Conservation (phyloP, 2,113 vertebrate species). For the Salvelinus fontinalis region DNA sequence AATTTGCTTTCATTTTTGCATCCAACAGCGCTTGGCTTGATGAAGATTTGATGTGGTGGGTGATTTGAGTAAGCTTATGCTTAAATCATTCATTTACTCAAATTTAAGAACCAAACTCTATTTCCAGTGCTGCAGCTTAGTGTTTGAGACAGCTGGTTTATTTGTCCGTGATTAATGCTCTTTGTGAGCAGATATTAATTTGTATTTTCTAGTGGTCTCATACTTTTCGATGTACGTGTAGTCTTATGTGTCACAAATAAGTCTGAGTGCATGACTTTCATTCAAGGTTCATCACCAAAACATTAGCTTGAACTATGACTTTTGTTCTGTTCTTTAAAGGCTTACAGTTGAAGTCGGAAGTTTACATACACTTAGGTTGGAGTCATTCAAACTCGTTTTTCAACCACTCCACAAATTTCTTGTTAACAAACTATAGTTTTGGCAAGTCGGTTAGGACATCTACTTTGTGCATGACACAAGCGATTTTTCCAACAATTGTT, state of each 20-base stretch:
- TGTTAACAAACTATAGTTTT: too few relatives aligned
- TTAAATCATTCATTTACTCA: conserved; percentile 71
- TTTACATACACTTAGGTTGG: too few relatives aligned
- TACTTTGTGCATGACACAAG: too few relatives aligned
- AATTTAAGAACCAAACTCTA: conserved; percentile 63
- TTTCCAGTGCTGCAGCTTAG: conserved; percentile 49
- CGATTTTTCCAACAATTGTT: too few relatives aligned
- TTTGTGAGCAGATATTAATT: conserved; percentile 63
- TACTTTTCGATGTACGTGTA: conserved; percentile 28
- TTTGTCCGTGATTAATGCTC: conserved; percentile 71
- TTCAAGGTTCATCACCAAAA: conserved; percentile 57
- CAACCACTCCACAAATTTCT: too few relatives aligned
- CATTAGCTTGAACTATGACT: conserved; percentile 36
- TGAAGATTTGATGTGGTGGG: conserved; percentile 68
- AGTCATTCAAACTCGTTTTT: too few relatives aligned
- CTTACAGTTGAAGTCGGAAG: background rate
- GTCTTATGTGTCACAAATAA: conserved; percentile 33
- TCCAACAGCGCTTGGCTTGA: conserved; percentile 59
- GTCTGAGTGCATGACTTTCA: conserved; percentile 59
- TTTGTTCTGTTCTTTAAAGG: background rate
- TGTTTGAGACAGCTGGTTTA: conserved; percentile 67
- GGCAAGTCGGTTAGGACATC: too few relatives aligned
- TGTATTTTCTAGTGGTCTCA: conserved; percentile 61
- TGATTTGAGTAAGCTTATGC: conserved; percentile 66
- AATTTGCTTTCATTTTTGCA: conserved; percentile 46